phyloP scores from a whole-genome alignment of 2,113 vertebrate species.

The Phrynosoma platyrhinos region DNA sequence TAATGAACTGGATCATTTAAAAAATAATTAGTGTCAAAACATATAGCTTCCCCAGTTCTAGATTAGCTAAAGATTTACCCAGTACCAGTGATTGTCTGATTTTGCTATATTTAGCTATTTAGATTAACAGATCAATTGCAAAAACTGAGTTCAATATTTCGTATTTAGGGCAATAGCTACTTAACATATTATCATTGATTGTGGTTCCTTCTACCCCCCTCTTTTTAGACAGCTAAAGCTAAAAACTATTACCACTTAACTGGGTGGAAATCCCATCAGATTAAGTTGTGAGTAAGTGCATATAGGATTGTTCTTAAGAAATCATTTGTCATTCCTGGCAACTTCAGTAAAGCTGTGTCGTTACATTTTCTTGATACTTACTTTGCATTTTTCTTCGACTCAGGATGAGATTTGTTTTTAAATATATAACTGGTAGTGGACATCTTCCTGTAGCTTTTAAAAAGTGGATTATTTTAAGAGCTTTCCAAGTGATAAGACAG shows the following conservation, averaged over 20 bases:
- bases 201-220: background rate
- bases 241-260: background rate
- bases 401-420: background rate
- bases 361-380: background rate
- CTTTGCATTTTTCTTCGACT: background rate
- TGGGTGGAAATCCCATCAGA: background rate
- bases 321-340: background rate
- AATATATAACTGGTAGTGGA: background rate
- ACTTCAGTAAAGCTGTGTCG: background rate
- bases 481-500: background rate
- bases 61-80: background rate
- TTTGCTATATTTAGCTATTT: background rate
- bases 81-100: too few relatives aligned
- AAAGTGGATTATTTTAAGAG: background rate
- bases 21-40: background rate
- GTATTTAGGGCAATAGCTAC: background rate
- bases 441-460: background rate
- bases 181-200: background rate
- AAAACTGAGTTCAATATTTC: background rate
- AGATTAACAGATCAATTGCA: background rate
- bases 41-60: background rate
- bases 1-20: background rate
- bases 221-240: background rate
- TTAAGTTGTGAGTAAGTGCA: background rate
- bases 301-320: background rate